Conservation (phyloP, 2,113 vertebrate species). For the Sprattus sprattus region DNA sequence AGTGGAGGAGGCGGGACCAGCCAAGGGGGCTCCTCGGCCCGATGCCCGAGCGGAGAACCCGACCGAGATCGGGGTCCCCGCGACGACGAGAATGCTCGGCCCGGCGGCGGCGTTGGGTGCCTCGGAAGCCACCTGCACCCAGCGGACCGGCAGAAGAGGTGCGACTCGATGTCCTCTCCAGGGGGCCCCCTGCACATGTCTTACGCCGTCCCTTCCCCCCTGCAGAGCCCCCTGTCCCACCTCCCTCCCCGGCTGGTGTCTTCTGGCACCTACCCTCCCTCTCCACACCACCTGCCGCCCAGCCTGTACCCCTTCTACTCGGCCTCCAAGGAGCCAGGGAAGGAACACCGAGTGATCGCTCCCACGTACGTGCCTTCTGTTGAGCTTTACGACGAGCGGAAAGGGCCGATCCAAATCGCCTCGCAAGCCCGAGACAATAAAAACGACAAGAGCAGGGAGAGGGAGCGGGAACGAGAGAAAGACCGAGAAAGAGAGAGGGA, state of each 20-base stretch:
- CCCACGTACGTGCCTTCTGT: conserved; percentile 96
- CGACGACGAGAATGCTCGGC: conserved; percentile 72
- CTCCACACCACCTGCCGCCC: conserved; percentile 70
- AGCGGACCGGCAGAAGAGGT: conserved; percentile 70
- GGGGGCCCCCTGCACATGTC: conserved; percentile 73
- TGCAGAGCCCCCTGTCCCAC: conserved; percentile 62
- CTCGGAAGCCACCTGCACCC: conserved; percentile 45
- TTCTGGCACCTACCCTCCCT: conserved; percentile 64
- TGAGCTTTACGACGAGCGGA: conserved; percentile 89
- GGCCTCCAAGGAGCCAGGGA: conserved; percentile 75
- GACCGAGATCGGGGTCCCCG: conserved; percentile 75
- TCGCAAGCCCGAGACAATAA: conserved; percentile 87
- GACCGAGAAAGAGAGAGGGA: conserved; percentile 59
- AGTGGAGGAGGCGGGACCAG: conserved; percentile 43
- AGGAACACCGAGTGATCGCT: conserved; percentile 89
- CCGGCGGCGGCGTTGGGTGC: conserved; percentile 33
- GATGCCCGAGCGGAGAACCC: conserved; percentile 72
- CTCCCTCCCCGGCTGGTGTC: conserved; percentile 48
- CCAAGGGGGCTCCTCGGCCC: conserved; percentile 51
- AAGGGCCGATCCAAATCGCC: conserved; percentile 88
- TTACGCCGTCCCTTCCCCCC: conserved; percentile 73
- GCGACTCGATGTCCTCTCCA: conserved; percentile 71
- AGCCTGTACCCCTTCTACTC: conserved; percentile 78
- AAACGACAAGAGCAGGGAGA: conserved; percentile 74
- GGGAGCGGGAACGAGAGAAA: conserved; percentile 56